Percentiles rank a stretch among this genome's conserved stretches.
Evolutionary conservation across 2,888 invertebrate genomes (phyloP).

Genomic region (Chamaedrilus cognettii): DNA sequence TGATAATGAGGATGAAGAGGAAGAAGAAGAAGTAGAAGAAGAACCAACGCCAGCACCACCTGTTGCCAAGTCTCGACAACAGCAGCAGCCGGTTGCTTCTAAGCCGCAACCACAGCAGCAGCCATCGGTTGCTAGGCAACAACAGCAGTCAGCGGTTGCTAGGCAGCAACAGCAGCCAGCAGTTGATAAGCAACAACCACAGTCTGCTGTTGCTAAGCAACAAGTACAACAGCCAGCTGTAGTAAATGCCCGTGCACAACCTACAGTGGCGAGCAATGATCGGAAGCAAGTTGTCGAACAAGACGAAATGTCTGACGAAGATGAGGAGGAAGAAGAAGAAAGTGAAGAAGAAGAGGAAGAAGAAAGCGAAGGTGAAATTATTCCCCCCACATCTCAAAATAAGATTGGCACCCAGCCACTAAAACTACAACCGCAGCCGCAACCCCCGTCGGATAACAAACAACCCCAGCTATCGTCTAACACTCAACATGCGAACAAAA

Average conservation of each 20-base stretch:
- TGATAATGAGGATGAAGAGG: too few relatives aligned
- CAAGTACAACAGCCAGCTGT: not conserved
- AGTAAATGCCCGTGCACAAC: not conserved
- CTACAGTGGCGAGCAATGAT: not conserved
- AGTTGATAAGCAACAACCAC: not conserved
- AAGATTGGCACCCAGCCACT: not conserved
- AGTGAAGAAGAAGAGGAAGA: conserved; percentile 16
- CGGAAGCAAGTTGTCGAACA: too few relatives aligned
- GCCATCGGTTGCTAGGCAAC: not conserved
- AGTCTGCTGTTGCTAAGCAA: not conserved
- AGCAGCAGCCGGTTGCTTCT: not conserved
- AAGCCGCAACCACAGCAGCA: not conserved
- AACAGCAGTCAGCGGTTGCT: not conserved
- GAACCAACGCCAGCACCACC: too few relatives aligned
- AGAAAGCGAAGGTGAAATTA: not conserved
- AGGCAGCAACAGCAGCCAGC: not conserved
- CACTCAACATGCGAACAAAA: too few relatives aligned
- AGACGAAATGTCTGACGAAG: not conserved
- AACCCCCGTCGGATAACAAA: too few relatives aligned
- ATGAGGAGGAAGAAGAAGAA: conserved; percentile 6
- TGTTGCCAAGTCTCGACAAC: not conserved
- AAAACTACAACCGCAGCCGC: not conserved
- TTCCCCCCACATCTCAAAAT: not conserved
- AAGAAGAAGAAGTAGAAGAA: too few relatives aligned
- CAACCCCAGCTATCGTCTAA: too few relatives aligned